A percentile compares a stretch with the other conserved stretches of the same genome.
These are phyloP conservation scores for Sylvia borin DNA, from an alignment of 2,797 vertebrate genomes.

Conservation along the genomic window DNA sequence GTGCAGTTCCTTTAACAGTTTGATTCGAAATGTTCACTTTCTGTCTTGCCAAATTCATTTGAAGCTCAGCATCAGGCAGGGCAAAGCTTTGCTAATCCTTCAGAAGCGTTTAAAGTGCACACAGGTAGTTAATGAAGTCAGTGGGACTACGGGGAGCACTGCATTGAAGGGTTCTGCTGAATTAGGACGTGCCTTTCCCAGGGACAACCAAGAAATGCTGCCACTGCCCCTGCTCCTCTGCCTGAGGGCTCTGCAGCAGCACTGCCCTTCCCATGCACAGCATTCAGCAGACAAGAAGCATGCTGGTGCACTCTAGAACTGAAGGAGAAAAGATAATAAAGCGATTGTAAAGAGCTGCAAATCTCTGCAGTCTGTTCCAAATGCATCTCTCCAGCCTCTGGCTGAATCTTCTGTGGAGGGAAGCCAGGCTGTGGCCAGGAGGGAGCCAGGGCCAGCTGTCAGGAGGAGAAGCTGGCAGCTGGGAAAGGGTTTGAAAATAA, in stretches of 20 bases:
- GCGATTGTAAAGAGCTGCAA: neutral
- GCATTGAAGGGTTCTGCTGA: neutral
- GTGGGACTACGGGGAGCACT: neutral
- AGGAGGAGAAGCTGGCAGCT: neutral
- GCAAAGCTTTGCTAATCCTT: neutral
- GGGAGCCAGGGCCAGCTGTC: constrained; percentile 18
- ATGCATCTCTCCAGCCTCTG: neutral
- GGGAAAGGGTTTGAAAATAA: neutral
- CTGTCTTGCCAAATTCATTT: neutral
- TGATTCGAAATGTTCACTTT: neutral
- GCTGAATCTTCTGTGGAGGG: neutral
- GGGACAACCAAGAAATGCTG: neutral
- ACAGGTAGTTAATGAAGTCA: neutral
- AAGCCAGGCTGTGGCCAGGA: neutral
- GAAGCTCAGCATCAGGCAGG: neutral
- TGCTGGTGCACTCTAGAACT: neutral
- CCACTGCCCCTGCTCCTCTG: neutral
- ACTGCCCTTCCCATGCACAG: neutral
- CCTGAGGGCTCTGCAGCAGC: neutral
- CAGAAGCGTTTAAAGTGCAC: neutral
- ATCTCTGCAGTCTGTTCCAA: neutral
- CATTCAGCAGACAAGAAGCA: neutral
- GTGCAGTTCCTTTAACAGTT: neutral
- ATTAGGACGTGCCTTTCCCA: neutral
- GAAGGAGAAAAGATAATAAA: neutral